Conservation (phyloP, 2,888 invertebrate genomes). For the Acanthosepion pharaonis region DNA sequence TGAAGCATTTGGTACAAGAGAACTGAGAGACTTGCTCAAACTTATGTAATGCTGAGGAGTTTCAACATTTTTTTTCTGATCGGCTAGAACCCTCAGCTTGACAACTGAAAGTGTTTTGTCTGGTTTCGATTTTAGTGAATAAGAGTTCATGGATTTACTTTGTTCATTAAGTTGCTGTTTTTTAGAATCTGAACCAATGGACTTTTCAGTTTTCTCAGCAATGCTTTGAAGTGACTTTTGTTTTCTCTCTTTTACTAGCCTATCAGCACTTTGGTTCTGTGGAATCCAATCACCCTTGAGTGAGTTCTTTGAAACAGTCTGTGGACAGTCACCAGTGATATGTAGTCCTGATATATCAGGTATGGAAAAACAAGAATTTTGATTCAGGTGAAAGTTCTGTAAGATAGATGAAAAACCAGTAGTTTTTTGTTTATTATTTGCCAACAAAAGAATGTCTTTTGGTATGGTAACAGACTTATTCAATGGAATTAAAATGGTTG, state of each 20-base stretch:
- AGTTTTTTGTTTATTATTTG: background rate
- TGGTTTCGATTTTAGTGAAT: no score
- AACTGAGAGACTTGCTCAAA: no score
- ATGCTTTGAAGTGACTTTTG: background rate
- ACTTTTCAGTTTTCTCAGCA: background rate
- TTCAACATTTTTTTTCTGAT: background rate
- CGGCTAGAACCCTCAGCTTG: background rate
- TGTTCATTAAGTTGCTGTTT: background rate
- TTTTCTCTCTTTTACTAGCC: background rate
- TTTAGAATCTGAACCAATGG: background rate
- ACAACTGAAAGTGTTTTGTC: background rate
- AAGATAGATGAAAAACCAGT: background rate
- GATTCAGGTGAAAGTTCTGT: background rate
- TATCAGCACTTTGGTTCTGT: background rate
- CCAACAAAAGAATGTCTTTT: background rate
- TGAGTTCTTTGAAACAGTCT: background rate
- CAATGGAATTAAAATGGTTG: conserved; percentile 35
- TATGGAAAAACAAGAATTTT: background rate
- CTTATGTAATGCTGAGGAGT: background rate
- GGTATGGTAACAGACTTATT: background rate
- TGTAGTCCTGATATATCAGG: background rate
- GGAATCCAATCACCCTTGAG: background rate
- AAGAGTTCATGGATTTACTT: no score
- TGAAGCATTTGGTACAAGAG: no score
- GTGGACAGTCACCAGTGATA: background rate